Conservation (phyloP, 2,113 vertebrate species). For the Australoheros scitulus region DNA sequence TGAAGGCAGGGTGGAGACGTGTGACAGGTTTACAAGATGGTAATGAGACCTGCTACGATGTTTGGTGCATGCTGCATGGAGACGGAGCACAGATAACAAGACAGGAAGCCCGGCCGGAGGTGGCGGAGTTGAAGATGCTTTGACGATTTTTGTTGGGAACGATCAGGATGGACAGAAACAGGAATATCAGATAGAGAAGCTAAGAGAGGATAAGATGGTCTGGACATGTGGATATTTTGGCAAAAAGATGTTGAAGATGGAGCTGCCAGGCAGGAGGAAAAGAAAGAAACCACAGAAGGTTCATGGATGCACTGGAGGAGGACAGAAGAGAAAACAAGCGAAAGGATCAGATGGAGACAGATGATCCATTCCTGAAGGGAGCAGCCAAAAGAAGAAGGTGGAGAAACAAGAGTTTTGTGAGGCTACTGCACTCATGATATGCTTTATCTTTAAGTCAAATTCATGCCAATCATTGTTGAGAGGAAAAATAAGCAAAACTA, state of each 20-base stretch:
- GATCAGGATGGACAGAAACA: too few species aligned
- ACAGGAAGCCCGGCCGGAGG: too few species aligned
- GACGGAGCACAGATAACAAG: too few species aligned
- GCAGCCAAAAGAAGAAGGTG: too few species aligned
- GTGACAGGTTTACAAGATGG: too few species aligned
- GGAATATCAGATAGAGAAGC: too few species aligned
- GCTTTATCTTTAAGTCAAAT: background rate
- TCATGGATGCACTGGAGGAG: fast-evolving
- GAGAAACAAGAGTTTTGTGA: fast-evolving
- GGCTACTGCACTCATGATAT: background rate
- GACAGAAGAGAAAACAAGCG: background rate
- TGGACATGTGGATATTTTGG: background rate
- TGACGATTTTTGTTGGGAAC: too few species aligned
- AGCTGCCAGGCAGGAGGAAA: background rate
- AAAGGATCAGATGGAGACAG: background rate
- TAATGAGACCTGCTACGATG: too few species aligned
- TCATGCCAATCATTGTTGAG: background rate
- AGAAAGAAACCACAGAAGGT: background rate
- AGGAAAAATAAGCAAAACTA: background rate
- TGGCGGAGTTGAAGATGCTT: too few species aligned
- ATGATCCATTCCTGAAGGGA: too few species aligned
- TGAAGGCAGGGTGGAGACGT: too few species aligned
- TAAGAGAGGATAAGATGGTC: background rate
- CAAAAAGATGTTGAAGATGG: background rate
- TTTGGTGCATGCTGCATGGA: too few species aligned